Evolutionary conservation across 2,888 invertebrate genomes (phyloP).

Genomic region (Eilema caniola): DNA sequence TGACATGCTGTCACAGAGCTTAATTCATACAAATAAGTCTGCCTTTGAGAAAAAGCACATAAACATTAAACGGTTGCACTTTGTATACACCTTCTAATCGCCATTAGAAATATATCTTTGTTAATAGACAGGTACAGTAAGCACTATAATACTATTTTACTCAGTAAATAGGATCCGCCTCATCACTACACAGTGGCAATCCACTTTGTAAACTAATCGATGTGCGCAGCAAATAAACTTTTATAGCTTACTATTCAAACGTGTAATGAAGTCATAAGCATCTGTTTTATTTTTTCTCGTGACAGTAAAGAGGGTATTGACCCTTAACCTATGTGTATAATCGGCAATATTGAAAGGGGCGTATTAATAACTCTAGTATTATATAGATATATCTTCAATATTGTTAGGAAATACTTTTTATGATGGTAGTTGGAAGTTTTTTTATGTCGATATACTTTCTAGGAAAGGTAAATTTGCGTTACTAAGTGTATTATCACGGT

Average conservation of each 20-base stretch:
- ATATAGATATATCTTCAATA: constrained; percentile 34
- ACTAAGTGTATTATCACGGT: not conserved
- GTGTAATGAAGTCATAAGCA: constrained; percentile 43
- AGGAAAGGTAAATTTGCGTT: constrained; percentile 5
- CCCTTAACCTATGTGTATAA: constrained; percentile 36
- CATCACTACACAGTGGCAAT: not conserved
- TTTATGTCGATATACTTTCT: not conserved
- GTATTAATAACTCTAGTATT: constrained; percentile 34
- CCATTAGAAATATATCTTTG: not conserved
- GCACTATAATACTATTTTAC: constrained; percentile 1
- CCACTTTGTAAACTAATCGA: constrained; percentile 14
- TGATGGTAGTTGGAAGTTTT: not conserved
- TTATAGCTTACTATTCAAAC: constrained; percentile 33
- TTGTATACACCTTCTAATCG: not conserved
- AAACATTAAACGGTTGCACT: not conserved
- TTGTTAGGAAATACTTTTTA: constrained; percentile 17
- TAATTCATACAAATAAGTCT: not conserved
- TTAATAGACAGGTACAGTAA: not conserved
- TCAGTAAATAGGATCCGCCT: not conserved
- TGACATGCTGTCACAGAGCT: not conserved
- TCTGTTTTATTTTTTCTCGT: constrained; percentile 33
- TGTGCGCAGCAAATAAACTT: constrained; percentile 29
- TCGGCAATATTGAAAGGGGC: constrained; percentile 32
- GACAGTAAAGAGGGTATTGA: constrained; percentile 42
- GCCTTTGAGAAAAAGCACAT: not conserved